phyloP scores from a whole-genome alignment of 2,888 invertebrate species.

The Apomyelois bistriatella region DNA sequence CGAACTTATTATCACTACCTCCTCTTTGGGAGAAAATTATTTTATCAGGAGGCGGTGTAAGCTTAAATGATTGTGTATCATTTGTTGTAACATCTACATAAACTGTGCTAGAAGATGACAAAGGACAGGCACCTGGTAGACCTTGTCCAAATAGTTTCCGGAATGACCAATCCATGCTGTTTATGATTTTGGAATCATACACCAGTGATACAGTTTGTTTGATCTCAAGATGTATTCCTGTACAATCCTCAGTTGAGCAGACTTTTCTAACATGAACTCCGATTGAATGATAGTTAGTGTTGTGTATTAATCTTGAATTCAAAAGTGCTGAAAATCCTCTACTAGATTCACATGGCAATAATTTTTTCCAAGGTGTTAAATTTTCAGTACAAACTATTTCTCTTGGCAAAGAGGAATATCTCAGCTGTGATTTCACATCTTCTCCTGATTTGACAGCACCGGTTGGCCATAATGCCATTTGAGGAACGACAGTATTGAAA shows the following conservation, averaged over 20 bases:
- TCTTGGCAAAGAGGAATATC: constrained; percentile 95
- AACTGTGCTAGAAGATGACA: constrained; percentile 88
- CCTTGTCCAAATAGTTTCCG: constrained; percentile 93
- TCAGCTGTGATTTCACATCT: constrained; percentile 77
- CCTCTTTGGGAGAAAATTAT: constrained; percentile 83
- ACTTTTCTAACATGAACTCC: constrained; percentile 91
- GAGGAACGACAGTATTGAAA: constrained; percentile 90
- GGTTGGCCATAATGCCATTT: constrained; percentile 89
- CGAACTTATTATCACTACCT: constrained; percentile 83
- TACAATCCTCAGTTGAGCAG: constrained; percentile 82
- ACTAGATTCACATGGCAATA: constrained; percentile 96
- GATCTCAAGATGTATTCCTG: constrained; percentile 85
- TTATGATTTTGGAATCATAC: constrained; percentile 87
- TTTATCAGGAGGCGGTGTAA: constrained; percentile 82
- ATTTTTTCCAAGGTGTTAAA: constrained; percentile 98
- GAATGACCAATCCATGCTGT: constrained; percentile 90
- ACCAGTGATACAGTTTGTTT: constrained; percentile 93
- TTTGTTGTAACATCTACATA: constrained; percentile 89
- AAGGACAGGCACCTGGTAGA: constrained; percentile 88
- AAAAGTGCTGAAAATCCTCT: constrained; percentile 92
- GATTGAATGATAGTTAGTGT: constrained; percentile 95
- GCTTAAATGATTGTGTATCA: constrained; percentile 80
- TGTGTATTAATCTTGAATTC: constrained; percentile 94
- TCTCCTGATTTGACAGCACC: constrained; percentile 78
- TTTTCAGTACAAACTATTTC: constrained; percentile 99